Evolutionary conservation across 2,888 invertebrate species (phyloP), one percentile per base, ranked within the genome.

Genomic region (Coenonympha arcania): DNA sequence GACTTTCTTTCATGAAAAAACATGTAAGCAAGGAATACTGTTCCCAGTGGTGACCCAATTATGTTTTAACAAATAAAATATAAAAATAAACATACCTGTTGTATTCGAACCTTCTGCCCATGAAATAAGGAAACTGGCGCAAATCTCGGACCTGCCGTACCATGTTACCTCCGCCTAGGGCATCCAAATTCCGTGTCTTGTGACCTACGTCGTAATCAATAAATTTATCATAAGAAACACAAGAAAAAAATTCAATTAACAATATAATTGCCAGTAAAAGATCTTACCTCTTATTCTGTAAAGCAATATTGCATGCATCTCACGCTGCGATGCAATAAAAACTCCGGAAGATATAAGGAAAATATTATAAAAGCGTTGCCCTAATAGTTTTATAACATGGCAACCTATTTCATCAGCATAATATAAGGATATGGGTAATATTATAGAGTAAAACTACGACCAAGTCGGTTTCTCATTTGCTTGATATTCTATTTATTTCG

Each of bases 121-220:
- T 53, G 44, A 69, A 68, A 58, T 53, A 84, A 64, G 72, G 62
- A 36, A 58, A 78, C 76, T 68, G 88, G 52, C 58, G 78, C 56
- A 68, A 70, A 42, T 79, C 79, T 9, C 85, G 73, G 0, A 74
- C 73, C 52, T 75, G 73, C n/a, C 84, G 72, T 4, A 81, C 66
- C 52, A 84, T 61, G 58, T 83, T 80, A 20, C 79, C 83, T 22
- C 82, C 80, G 31, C 84, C 84, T 36, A 76, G 54, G 11, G 75
- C 63, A 49, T 81, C 82, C 68, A 78, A 58, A 57, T 71, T 73
- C 52, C 77, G 69, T 45, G 76, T 69, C 62, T 87, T 81, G 69
- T 83, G 81, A 65, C 80, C 87, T 87, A 76, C 47, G 54, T 19
- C 33, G 28, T 13, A 52, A 45, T n/a, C 28, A 40, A 19, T 30